phyloP scores from a whole-genome alignment of 1,140 invertebrate species.

The Ganaspis sp. region DNA sequence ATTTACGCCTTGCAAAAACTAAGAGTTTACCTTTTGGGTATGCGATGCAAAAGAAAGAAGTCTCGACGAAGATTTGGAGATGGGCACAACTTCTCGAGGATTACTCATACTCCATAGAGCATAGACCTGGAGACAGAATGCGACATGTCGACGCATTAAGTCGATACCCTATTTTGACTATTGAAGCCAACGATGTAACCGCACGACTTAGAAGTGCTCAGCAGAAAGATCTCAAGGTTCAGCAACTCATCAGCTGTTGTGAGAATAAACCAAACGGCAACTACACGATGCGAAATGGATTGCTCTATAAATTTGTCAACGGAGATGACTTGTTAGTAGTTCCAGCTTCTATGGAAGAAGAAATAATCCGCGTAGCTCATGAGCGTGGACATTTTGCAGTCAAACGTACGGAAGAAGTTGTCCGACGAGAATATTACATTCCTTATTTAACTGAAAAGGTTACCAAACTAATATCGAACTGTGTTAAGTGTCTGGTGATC shows the following conservation, averaged over 20 bases:
- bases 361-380: conserved; percentile 60
- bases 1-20: conserved; percentile 28
- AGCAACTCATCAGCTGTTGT: conserved; percentile 31
- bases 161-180: conserved; percentile 31
- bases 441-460: conserved; percentile 61
- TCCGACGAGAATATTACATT: conserved; percentile 68
- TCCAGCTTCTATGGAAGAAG: conserved; percentile 54
- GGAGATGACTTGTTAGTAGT: conserved; percentile 43
- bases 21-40: conserved; percentile 25
- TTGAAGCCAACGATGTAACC: conserved; percentile 16
- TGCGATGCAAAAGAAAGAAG: conserved; percentile 34
- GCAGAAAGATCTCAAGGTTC: conserved; percentile 44
- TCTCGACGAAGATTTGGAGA: no score
- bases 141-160: conserved; percentile 52
- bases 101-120: no score
- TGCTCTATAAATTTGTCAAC: conserved; percentile 41
- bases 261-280: neutral
- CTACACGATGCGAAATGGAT: conserved; percentile 26
- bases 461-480: neutral
- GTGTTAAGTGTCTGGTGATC: neutral
- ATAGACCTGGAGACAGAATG: conserved; percentile 36
- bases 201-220: conserved; percentile 40
- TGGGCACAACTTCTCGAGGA: no score
- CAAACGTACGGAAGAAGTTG: conserved; percentile 65
- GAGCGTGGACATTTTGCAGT: conserved; percentile 64